These are phyloP conservation scores for Porites australiensis DNA, from an alignment of 64 coral and sea anemone species.

Conservation along the genomic window DNA sequence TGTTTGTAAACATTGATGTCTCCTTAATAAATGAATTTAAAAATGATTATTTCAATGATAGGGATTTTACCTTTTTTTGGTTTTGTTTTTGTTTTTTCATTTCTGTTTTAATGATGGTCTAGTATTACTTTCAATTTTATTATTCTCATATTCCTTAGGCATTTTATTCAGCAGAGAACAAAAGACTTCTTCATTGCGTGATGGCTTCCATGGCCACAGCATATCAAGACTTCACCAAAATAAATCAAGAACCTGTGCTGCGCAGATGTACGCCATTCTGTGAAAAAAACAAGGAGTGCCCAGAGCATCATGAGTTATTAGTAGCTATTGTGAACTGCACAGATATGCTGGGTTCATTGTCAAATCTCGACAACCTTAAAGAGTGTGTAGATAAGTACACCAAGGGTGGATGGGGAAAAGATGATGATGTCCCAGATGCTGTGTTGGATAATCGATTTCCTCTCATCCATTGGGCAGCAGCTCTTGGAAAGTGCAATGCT, in stretches of 20 bases:
- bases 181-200: not conserved
- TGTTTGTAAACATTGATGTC: too few species aligned
- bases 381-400: constrained; percentile 91
- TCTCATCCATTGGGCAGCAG: constrained; percentile 95
- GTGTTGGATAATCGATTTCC: constrained; percentile 88
- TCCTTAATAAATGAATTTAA: too few species aligned
- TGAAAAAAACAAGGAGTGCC: constrained; percentile 92
- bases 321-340: constrained; percentile 96
- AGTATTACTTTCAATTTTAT: too few species aligned
- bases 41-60: too few species aligned
- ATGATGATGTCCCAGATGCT: constrained; percentile 96
- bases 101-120: too few species aligned
- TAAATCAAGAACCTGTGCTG: constrained; percentile 78
- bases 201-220: constrained; percentile 41
- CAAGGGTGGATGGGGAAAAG: constrained; percentile 93
- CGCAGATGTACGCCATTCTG: constrained; percentile 97
- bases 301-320: constrained; percentile 95
- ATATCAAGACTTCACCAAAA: constrained; percentile 52
- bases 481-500: constrained; percentile 93
- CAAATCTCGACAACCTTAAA: constrained; percentile 91
- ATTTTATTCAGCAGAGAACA: not conserved
- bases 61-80: too few species aligned
- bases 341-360: constrained; percentile 89
- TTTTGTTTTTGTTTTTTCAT: too few species aligned
- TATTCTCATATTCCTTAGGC: too few species aligned